Evolutionary conservation across 2,888 invertebrate species (phyloP).

Genomic region (Agrotis puta): DNA sequence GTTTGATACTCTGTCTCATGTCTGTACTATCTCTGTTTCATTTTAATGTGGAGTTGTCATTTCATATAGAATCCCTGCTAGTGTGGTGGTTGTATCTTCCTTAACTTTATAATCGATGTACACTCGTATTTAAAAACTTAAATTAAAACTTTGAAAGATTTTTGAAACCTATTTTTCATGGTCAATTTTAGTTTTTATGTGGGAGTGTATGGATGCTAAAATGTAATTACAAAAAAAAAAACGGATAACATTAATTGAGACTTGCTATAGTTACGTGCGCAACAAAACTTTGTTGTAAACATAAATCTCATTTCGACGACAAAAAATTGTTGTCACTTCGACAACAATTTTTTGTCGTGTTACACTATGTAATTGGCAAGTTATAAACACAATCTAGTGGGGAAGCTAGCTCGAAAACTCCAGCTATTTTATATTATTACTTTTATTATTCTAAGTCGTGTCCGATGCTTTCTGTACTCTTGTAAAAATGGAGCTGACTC

Average conservation of each 20-base stretch:
- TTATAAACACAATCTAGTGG: constrained; percentile 44
- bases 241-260: background rate
- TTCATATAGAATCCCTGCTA: constrained; percentile 57
- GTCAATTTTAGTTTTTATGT: background rate
- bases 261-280: background rate
- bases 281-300: background rate
- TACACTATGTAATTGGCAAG: background rate
- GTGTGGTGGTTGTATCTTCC: constrained; percentile 43
- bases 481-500: constrained; percentile 76
- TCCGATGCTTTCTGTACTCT: constrained; percentile 62
- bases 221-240: background rate
- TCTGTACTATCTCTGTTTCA: constrained; percentile 74
- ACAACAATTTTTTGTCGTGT: background rate
- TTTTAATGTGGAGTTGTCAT: constrained; percentile 57
- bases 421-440: constrained; percentile 46
- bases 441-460: constrained; percentile 66
- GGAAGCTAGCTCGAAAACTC: constrained; percentile 46
- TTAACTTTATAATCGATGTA: background rate
- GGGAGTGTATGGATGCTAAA: background rate
- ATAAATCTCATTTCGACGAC: background rate
- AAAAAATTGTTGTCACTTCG: background rate
- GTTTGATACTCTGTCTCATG: constrained; percentile 87
- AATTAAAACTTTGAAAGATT: background rate
- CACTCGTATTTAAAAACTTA: constrained; percentile 7
- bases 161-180: background rate